Conservation (phyloP, 2,797 vertebrate genomes). For the Alectoris magna region DNA sequence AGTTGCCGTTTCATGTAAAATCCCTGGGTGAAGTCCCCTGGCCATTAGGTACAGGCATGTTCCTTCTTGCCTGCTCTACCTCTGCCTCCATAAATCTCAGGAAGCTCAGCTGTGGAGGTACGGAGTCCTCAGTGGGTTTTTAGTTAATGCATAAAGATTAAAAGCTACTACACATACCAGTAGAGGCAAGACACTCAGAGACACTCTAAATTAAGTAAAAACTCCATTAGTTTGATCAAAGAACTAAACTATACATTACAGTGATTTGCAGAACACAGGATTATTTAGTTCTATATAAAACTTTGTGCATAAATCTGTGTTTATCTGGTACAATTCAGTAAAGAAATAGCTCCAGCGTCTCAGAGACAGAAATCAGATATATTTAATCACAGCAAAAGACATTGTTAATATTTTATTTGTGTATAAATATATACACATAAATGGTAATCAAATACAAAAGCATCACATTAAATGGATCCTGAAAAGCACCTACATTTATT, state of each 20-base stretch:
- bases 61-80: constrained; percentile 53
- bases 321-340: not conserved
- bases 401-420: not conserved
- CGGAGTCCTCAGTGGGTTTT: constrained; percentile 21
- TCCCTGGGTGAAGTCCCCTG: constrained; percentile 27
- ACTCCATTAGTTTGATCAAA: constrained; percentile 1
- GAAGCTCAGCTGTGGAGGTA: not conserved
- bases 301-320: not conserved
- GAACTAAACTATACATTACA: not conserved
- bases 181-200: not conserved
- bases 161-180: not conserved
- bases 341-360: not conserved
- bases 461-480: not conserved
- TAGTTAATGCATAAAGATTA: constrained; percentile 27
- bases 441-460: not conserved
- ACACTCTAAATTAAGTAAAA: not conserved
- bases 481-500: not conserved
- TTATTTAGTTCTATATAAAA: not conserved
- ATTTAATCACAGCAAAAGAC: not conserved
- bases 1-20: constrained; percentile 72
- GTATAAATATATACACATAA: not conserved
- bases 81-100: constrained; percentile 62
- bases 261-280: not conserved
- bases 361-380: not conserved
- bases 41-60: constrained; percentile 53